A percentile compares a stretch with the other conserved stretches of the same genome.
These are phyloP conservation scores for Antheraea assamensis DNA, from an alignment of 2,888 invertebrate species.

Conservation along the genomic window DNA sequence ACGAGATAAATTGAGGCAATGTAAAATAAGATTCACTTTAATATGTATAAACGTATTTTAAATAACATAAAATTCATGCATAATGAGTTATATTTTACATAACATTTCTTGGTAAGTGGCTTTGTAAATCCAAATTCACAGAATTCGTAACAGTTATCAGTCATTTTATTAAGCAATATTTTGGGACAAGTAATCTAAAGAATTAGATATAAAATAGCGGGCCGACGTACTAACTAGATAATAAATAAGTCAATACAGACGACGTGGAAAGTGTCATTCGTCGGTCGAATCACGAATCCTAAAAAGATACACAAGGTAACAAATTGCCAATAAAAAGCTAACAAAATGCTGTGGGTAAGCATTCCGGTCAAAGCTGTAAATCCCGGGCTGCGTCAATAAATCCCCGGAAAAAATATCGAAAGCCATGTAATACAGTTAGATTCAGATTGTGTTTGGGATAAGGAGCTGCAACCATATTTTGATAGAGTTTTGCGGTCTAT, in stretches of 20 bases:
- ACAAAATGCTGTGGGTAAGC: slow-evolving; percentile 76
- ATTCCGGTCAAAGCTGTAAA: slow-evolving; percentile 79
- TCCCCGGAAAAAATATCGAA: slow-evolving; percentile 71
- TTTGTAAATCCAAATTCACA: neutral
- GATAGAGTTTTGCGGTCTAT: slow-evolving; percentile 14
- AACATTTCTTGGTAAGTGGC: neutral
- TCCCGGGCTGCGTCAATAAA: slow-evolving; percentile 67
- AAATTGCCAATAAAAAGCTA: slow-evolving; percentile 79
- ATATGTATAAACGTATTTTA: neutral
- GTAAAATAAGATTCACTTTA: too few relatives aligned
- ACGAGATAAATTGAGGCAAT: too few relatives aligned
- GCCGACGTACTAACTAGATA: slow-evolving; percentile 22
- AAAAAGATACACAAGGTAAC: slow-evolving; percentile 77
- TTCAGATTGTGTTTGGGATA: slow-evolving; percentile 29
- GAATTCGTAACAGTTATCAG: neutral
- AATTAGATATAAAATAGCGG: neutral
- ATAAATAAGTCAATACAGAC: slow-evolving; percentile 37
- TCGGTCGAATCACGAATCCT: slow-evolving; percentile 60
- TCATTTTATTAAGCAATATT: neutral
- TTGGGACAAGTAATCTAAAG: neutral
- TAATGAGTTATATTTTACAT: neutral
- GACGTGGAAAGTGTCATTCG: slow-evolving; percentile 59
- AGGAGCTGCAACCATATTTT: slow-evolving; percentile 20
- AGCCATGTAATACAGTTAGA: slow-evolving; percentile 70
- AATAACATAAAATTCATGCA: neutral